Percentiles rank a stretch among this genome's conserved stretches.
These are phyloP conservation scores for Columbina picui DNA, from an alignment of 2,113 vertebrate species.

Conservation along the genomic window DNA sequence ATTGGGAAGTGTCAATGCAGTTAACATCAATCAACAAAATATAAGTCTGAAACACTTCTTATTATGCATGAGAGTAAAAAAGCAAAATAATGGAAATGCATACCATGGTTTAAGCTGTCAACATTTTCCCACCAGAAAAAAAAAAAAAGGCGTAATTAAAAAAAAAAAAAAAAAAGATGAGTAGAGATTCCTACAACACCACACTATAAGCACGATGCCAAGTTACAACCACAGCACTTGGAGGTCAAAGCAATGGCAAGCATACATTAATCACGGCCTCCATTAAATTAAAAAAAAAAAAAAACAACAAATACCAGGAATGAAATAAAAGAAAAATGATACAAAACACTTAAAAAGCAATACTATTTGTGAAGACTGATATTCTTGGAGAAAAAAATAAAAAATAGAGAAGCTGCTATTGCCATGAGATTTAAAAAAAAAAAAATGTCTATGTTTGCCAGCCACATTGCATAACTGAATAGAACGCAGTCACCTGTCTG, in stretches of 20 bases:
- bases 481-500: conserved; percentile 92
- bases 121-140: conserved; percentile 79
- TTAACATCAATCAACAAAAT: conserved; percentile 63
- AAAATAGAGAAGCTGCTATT: conserved; percentile 72
- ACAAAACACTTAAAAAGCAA: conserved; percentile 65
- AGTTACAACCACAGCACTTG: conserved; percentile 78
- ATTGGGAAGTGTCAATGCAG: conserved; percentile 68
- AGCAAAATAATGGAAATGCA: conserved; percentile 80
- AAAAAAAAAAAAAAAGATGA: conserved; percentile 59
- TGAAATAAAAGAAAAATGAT: conserved; percentile 63
- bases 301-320: conserved; percentile 35
- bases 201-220: conserved; percentile 77
- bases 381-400: conserved; percentile 63
- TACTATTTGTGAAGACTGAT: conserved; percentile 69
- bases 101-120: conserved; percentile 76
- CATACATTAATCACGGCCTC: conserved; percentile 78
- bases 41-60: conserved; percentile 54
- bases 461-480: conserved; percentile 84
- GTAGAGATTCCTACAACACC: conserved; percentile 71
- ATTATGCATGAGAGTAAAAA: conserved; percentile 78
- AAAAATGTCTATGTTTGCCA: conserved; percentile 83
- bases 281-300: conserved; percentile 68
- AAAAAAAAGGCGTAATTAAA: background rate
- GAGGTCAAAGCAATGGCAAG: conserved; percentile 78
- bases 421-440: conserved; percentile 78